These are phyloP conservation scores for Anoura caudifer DNA, from an alignment of 2,113 vertebrate species.

Conservation along the genomic window DNA sequence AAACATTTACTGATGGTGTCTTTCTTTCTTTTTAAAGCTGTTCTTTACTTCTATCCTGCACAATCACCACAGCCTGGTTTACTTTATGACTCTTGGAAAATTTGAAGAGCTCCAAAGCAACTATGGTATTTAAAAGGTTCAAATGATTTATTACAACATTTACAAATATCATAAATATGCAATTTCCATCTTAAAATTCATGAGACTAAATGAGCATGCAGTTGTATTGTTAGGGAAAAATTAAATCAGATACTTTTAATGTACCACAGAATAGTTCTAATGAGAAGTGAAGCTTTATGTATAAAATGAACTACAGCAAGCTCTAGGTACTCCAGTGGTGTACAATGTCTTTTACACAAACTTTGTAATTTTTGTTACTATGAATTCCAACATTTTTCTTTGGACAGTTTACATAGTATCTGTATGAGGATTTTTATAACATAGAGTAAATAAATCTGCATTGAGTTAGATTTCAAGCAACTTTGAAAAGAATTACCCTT, in stretches of 20 bases:
- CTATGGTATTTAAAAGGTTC: constrained; percentile 61
- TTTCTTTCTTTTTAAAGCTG: constrained; percentile 81
- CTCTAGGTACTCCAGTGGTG: constrained; percentile 66
- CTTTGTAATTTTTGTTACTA: constrained; percentile 66
- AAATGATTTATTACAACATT: constrained; percentile 60
- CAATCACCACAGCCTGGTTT: constrained; percentile 94
- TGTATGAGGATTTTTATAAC: constrained; percentile 59
- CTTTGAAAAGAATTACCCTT: constrained; percentile 37
- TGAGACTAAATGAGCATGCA: constrained; percentile 59
- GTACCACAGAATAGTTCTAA: constrained; percentile 65
- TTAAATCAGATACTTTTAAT: constrained; percentile 65
- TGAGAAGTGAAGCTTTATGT: constrained; percentile 69
- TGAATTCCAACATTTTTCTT: constrained; percentile 67
- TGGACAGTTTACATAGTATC: constrained; percentile 59
- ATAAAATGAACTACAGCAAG: constrained; percentile 67
- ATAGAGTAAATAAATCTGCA: constrained; percentile 32
- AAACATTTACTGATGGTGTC: constrained; percentile 57
- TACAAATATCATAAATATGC: constrained; percentile 58
- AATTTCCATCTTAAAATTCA: constrained; percentile 63
- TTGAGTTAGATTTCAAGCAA: constrained; percentile 39
- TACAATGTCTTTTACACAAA: constrained; percentile 71
- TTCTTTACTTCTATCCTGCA: constrained; percentile 90
- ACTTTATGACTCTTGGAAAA: constrained; percentile 97
- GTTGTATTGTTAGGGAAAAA: constrained; percentile 64
- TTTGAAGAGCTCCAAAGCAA: constrained; percentile 84